Evolutionary conservation across 2,797 vertebrate species (phyloP), one percentile per base, ranked within the genome.

Genomic region (Anisognathus igniventris): DNA sequence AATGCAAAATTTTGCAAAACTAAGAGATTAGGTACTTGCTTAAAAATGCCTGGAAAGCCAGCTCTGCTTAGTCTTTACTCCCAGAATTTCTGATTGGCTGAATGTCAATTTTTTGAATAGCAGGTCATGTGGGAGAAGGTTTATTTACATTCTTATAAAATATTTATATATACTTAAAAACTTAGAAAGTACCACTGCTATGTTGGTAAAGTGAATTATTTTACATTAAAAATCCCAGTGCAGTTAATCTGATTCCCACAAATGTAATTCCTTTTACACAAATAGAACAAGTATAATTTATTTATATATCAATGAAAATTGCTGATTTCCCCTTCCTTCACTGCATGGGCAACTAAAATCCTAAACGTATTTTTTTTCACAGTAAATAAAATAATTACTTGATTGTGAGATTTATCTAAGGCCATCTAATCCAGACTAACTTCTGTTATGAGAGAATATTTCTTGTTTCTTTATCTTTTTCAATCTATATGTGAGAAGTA

Each of bases 101-200:
- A 71, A 89, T 56, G 10, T 7, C 25, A 94, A 7, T 65, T 82
- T 9, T 90, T 91, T 85, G 8, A 74, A 56, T 85, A 86, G 15
- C 4, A 42, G 28, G n/a, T 75, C 51, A 70, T 86, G 11, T 51
- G 50, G 31, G 10, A 84, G 86, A 23, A 67, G 2, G 12, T 56
- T 82, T 85, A 73, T 94, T 78, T 80, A n/a, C 24, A 73, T 81
- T 67, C 78, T 75, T 85, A 67, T 79, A 72, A 78, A 91, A 93
- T 78, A 89, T 58, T 64, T 53, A 71, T 60, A 42, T 51, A 15
- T 65, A 45, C 53, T 33, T 75, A 70, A 45, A 82, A 65, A 64
- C 6, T 72, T 72, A 40, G 40, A 71, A 75, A 77, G 3, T 64
- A 65, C 9, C 5, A 37, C 33, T 33, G 5, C 17, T 71, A n/a